phyloP scores from a whole-genome alignment of 1,140 invertebrate genomes.

The Trichomalopsis sarcophagae region DNA sequence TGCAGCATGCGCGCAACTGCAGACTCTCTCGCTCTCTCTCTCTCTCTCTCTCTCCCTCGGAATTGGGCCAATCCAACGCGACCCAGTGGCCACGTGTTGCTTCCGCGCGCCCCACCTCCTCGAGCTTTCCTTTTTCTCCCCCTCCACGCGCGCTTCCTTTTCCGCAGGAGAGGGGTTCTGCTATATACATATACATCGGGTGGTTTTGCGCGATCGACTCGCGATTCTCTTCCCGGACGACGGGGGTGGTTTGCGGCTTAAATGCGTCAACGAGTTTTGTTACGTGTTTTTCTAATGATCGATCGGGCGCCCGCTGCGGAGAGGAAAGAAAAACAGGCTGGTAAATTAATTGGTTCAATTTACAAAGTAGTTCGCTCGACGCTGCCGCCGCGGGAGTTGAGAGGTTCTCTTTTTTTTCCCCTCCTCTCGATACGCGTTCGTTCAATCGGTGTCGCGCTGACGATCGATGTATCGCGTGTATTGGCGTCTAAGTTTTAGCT shows the following conservation, averaged over 20 bases:
- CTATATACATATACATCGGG: neutral
- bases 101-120: slow-evolving; percentile 10
- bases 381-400: neutral
- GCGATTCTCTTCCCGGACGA: no score
- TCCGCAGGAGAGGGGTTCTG: neutral
- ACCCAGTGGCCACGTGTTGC: slow-evolving; percentile 51
- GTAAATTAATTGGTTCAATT: slow-evolving; percentile 19
- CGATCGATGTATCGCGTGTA: neutral
- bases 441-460: neutral
- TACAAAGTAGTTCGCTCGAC: neutral
- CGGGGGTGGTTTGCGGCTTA: no score
- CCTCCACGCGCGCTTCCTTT: neutral
- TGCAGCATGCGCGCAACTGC: neutral
- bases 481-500: no score
- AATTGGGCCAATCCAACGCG: slow-evolving; percentile 49
- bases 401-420: neutral
- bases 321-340: neutral
- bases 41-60: neutral
- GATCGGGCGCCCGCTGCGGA: neutral
- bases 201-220: no score
- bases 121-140: slow-evolving; percentile 10
- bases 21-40: neutral
- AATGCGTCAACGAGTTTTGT: no score
- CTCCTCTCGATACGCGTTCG: neutral
- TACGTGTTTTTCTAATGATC: neutral